Evolutionary conservation across 2,113 vertebrate species (phyloP).

Genomic region (Callipepla squamata): DNA sequence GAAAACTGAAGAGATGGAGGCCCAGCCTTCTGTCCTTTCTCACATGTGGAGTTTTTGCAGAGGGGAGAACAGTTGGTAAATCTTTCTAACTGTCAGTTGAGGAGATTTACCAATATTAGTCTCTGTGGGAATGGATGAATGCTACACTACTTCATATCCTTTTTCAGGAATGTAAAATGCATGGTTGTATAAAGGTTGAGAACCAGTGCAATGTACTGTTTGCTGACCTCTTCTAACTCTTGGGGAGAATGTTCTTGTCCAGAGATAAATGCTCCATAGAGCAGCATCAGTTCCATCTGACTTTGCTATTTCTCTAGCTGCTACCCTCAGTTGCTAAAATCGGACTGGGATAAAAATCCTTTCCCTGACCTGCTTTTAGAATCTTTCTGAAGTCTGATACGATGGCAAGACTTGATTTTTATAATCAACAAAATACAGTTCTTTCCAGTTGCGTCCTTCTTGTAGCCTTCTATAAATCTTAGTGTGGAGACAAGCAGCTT

Average conservation of each 20-base stretch:
- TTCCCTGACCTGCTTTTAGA: not conserved
- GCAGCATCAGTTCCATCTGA: not conserved
- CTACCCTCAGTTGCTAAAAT: not conserved
- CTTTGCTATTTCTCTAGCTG: not conserved
- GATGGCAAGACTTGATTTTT: not conserved
- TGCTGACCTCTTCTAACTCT: rapidly evolving
- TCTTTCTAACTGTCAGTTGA: not conserved
- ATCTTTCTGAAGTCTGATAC: not conserved
- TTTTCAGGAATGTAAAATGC: not conserved
- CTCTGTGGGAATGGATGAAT: not conserved
- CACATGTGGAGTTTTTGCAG: not conserved
- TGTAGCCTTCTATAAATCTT: not conserved
- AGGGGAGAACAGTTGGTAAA: not conserved
- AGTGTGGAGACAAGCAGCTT: not conserved
- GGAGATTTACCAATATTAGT: not conserved
- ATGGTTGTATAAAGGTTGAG: not conserved
- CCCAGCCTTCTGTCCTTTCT: not conserved
- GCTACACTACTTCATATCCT: not conserved
- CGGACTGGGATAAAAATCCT: not conserved
- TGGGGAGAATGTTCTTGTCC: not conserved
- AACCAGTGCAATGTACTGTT: not conserved
- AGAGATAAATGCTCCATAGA: no score
- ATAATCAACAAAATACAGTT: not conserved
- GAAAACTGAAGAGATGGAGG: not conserved
- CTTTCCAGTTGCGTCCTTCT: not conserved